Base-by-base conservation (phyloP, 2,888 invertebrate species). In the Thelaira solivaga region DNA sequence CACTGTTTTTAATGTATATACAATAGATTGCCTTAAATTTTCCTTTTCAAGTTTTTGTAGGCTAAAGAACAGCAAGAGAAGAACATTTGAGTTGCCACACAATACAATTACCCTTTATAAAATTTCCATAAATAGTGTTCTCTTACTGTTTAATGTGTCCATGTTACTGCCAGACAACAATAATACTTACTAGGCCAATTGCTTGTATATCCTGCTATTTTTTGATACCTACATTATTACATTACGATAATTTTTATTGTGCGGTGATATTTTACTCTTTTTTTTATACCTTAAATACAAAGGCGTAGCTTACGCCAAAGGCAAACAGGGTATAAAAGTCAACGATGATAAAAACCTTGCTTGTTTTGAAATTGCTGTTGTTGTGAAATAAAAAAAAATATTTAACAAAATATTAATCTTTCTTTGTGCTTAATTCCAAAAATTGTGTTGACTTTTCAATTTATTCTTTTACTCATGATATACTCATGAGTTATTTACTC, bases 201-300 rank as follows among this genome's bases (percentile, higher is more conserved):
- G n/a, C n/a, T 45, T 47, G 36, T 67, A 51, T 20, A 31, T 53
- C 31, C 43, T 45, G 22, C 29, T 55, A 81, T 80, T 82, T 86
- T n/a, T n/a, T n/a, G n/a, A n/a, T n/a, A n/a, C n/a, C 83, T 34
- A 84, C 82, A 83, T 85, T 75, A 84, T 77, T 72, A 85, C 85
- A 85, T 86, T 86, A 86, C 85, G 86, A 85, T 87, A 85, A 86
- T 84, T 86, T 86, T 86, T 86, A 86, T 87, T 85, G 84, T 85
- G 86, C 85, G 85, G 84, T 85, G 86, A 86, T 87, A 87, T 86
- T 82, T 76, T 79, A 76, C 47, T 36, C 55, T 61, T 31, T 39
- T 10, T 29, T 67, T 45, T 67, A 10, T 53, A 55, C 62, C 45
- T 64, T 39, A 0, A 43, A 31, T 16, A 39, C 10, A 72, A 22